These are phyloP conservation scores for Tragopan temminckii DNA, from an alignment of 2,797 vertebrate species.

Conservation along the genomic window DNA sequence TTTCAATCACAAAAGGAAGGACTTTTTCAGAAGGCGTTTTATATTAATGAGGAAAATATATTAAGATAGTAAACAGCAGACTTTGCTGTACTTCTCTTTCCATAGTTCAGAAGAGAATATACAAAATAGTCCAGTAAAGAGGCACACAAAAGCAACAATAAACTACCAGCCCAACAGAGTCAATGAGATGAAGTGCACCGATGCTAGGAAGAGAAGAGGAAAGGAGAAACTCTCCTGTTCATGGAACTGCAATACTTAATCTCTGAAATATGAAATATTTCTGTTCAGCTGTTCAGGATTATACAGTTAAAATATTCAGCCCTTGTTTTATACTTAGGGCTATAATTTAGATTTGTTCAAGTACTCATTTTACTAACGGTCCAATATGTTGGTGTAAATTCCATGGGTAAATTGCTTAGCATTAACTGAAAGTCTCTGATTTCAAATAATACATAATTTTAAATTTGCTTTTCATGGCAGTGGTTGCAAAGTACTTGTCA, in stretches of 20 bases:
- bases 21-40: constrained; percentile 20
- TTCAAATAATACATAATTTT: neutral
- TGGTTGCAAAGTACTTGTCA: neutral
- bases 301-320: neutral
- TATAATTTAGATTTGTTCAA: neutral
- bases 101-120: neutral
- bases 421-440: neutral
- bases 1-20: neutral
- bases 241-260: neutral
- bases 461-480: neutral
- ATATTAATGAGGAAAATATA: constrained; percentile 19
- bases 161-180: neutral
- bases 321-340: neutral
- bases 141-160: neutral
- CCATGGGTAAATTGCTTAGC: neutral
- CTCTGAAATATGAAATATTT: neutral
- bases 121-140: neutral
- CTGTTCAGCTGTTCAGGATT: neutral
- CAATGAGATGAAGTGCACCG: neutral
- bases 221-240: neutral
- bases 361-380: neutral
- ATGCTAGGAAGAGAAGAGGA: neutral
- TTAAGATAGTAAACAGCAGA: neutral
- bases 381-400: neutral
- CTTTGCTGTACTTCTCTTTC: neutral